A percentile compares a stretch with the other conserved stretches of the same genome.
phyloP scores from a whole-genome alignment of 2,888 invertebrate species.

The Troides helena region DNA sequence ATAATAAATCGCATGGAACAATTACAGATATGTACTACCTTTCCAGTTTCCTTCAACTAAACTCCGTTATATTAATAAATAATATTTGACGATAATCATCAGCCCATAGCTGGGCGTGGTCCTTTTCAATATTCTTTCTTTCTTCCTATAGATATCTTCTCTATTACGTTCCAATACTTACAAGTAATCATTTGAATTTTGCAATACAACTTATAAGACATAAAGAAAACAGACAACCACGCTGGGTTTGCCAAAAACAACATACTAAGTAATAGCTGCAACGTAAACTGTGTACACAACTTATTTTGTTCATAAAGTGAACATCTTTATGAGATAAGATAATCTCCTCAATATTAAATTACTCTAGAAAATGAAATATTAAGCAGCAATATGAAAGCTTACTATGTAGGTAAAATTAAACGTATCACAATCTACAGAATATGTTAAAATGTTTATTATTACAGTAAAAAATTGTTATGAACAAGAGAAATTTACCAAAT shows the following conservation, averaged over 20 bases:
- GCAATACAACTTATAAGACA: neutral
- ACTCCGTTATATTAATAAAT: too few relatives aligned
- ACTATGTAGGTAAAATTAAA: neutral
- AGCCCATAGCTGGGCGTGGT: too few relatives aligned
- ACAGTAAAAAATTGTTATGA: too few relatives aligned
- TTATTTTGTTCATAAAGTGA: constrained; percentile 17
- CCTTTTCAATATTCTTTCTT: too few relatives aligned
- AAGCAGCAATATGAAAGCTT: neutral
- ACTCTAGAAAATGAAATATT: neutral
- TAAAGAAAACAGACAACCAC: neutral
- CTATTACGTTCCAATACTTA: too few relatives aligned
- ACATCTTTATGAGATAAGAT: constrained; percentile 15
- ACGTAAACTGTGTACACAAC: constrained; percentile 13
- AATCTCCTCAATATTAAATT: constrained; percentile 15
- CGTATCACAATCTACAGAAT: neutral
- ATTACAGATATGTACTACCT: too few relatives aligned
- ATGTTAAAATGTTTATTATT: too few relatives aligned
- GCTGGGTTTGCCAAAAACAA: constrained; percentile 13
- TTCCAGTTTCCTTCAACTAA: too few relatives aligned
- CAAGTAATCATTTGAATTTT: neutral
- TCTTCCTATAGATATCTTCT: too few relatives aligned
- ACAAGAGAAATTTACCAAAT: too few relatives aligned
- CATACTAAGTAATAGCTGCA: constrained; percentile 9
- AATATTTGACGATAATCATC: too few relatives aligned
- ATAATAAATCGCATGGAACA: too few relatives aligned